Evolutionary conservation across 2,113 vertebrate genomes (phyloP).

Genomic region (Poeciliopsis retropinna): DNA sequence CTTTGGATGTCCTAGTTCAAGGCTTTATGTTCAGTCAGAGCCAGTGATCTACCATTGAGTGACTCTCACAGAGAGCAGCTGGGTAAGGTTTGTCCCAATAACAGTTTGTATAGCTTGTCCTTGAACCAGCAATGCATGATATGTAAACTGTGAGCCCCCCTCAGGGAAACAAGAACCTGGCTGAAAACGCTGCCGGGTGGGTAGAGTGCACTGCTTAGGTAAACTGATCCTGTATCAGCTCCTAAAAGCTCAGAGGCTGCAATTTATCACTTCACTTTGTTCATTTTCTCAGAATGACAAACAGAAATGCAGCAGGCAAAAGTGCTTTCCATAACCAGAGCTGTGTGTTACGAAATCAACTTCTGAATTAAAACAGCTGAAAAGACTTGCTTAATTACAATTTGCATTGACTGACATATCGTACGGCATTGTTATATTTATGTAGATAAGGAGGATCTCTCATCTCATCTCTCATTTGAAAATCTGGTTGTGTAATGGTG

Average conservation of each 20-base stretch:
- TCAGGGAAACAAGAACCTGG: slow-evolving; percentile 43
- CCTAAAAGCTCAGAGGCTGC: slow-evolving; percentile 7
- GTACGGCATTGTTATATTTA: neutral
- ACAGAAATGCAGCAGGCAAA: slow-evolving; percentile 22
- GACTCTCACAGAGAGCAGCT: slow-evolving; percentile 35
- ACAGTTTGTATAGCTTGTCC: slow-evolving; percentile 37
- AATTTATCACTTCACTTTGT: slow-evolving; percentile 43
- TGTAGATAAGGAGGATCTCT: neutral
- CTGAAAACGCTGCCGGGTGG: slow-evolving; percentile 55
- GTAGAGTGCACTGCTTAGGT: slow-evolving; percentile 13
- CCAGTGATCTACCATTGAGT: slow-evolving; percentile 11
- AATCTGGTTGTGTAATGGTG: neutral
- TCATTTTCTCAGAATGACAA: slow-evolving; percentile 49
- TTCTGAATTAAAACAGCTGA: neutral
- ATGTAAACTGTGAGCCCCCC: slow-evolving; percentile 36
- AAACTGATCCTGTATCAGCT: neutral
- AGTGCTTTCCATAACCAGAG: neutral
- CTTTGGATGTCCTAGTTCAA: slow-evolving; percentile 1
- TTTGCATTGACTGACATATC: slow-evolving; percentile 3
- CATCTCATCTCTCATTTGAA: slow-evolving; percentile 1
- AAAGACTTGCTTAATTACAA: slow-evolving; percentile 16
- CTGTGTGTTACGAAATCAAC: neutral
- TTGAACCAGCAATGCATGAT: slow-evolving; percentile 47
- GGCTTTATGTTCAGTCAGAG: slow-evolving; percentile 1
- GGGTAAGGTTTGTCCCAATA: slow-evolving; percentile 28